A percentile compares a stretch with the other conserved stretches of the same genome.
Conservation (phyloP, 30 jellyfish, hydroid and myxozoan species). For the Rhopilema esculentum region DNA sequence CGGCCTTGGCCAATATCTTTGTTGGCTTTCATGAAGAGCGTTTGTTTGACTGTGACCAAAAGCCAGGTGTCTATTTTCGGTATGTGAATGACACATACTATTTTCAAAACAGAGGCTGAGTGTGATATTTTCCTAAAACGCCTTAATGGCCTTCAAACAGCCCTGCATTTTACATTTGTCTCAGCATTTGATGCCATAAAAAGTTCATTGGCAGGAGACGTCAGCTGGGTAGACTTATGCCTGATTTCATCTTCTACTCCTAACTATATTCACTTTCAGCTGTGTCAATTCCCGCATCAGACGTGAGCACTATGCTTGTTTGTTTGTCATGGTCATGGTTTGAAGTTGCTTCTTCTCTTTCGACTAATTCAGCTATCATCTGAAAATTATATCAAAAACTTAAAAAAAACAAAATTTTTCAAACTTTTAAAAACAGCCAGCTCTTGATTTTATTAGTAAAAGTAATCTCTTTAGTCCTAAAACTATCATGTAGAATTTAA, state of each 20-base stretch:
- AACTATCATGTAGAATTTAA: not conserved
- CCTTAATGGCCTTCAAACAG: not conserved
- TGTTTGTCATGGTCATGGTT: not conserved
- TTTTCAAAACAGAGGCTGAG: not conserved
- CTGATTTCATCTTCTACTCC: not conserved
- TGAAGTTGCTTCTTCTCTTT: not conserved
- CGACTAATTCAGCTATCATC: not conserved
- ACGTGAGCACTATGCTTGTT: not conserved
- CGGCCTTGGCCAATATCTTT: too few species aligned
- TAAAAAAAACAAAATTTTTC: not conserved
- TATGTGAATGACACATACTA: too few species aligned
- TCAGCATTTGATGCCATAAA: slow-evolving; percentile 1
- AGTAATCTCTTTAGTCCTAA: not conserved
- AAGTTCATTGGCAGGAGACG: slow-evolving; percentile 12
- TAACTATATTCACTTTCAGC: not conserved
- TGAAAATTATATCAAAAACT: not conserved
- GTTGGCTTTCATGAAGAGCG: too few species aligned
- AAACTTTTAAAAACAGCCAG: not conserved
- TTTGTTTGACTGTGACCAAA: too few species aligned
- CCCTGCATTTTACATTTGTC: not conserved
- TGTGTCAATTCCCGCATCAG: not conserved
- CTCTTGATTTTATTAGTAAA: not conserved
- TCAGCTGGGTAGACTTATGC: slow-evolving; percentile 11
- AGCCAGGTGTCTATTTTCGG: too few species aligned
- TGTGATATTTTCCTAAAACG: too few species aligned